Evolutionary conservation across 2,888 invertebrate genomes (phyloP), one percentile per base, ranked within the genome.

Genomic region (Drosophila eohydei): DNA sequence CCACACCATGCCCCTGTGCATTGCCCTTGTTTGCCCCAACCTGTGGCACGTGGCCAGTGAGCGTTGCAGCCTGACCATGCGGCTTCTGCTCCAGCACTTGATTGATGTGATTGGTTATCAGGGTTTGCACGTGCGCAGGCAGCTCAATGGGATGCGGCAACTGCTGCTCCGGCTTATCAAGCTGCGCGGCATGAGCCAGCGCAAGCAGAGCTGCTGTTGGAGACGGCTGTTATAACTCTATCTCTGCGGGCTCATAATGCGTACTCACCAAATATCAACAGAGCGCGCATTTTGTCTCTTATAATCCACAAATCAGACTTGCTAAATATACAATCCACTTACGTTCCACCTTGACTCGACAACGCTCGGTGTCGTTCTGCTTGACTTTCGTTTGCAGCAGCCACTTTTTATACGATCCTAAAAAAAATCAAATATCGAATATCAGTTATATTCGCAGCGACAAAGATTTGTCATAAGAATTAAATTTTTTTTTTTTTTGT

Each of bases 51-150:
- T 84, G 64, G 8, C 87, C 87, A 30, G 74, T 83, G 9, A 86
- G 44, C 38, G 76, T 71, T 30, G 67, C 73, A 30, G 63, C 9
- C 34, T 32, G 54, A 36, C 55, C 61, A 26, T 68, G 65, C 11
- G 74, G 72, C 43, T 71, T 74, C 56, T 86, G 71, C 52, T 67
- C 60, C 43, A 86, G 65, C 59, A 84, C 78, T 4, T 88, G 86
- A 80, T 88, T 74, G 76, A 88, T 75, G 77, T 87, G 87, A 74
- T 81, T 84, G 21, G 76, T 81, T 72, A 84, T 88, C 58, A 83
- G 64, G 14, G 65, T 66, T 44, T 81, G 62, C 36, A 86, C 73
- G 46, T 81, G 78, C 55, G 56, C 54, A 8, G 88, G 88, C 44
- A 84, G 54, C 50, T 81, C 74, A 16, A 66, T 65, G n/a, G 51